These are phyloP conservation scores for Epinephelus coioides DNA, from an alignment of 2,797 vertebrate species.

Conservation along the genomic window DNA sequence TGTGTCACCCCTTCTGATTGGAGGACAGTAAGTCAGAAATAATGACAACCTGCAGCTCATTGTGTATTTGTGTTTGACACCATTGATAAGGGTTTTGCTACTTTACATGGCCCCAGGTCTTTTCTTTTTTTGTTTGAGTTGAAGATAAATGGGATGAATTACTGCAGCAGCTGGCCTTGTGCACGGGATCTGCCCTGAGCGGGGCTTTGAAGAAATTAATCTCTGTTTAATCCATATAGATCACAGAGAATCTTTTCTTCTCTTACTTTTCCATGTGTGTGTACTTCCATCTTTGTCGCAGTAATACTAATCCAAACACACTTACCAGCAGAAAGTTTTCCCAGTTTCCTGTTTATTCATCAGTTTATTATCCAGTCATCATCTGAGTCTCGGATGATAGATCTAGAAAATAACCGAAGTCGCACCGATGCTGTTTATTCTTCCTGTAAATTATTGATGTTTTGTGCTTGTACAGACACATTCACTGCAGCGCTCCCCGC, in stretches of 20 bases:
- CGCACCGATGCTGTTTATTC: conserved; percentile 28
- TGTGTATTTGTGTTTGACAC: conserved; percentile 61
- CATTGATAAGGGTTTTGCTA: conserved; percentile 47
- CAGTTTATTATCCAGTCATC: conserved; percentile 24
- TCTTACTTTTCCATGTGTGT: conserved; percentile 22
- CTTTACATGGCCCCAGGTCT: conserved; percentile 46
- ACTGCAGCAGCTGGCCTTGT: conserved; percentile 67
- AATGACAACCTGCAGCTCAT: conserved; percentile 77
- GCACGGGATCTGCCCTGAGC: conserved; percentile 42
- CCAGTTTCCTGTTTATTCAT: conserved; percentile 35
- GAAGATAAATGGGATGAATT: conserved; percentile 63
- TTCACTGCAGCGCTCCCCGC: neutral
- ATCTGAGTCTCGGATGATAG: conserved; percentile 13
- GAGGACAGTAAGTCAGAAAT: conserved; percentile 75
- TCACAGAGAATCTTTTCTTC: conserved; percentile 44
- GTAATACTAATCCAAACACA: conserved; percentile 35
- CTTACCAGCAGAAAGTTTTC: conserved; percentile 5
- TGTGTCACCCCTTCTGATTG: conserved; percentile 57
- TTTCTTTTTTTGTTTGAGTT: conserved; percentile 33
- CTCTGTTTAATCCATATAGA: conserved; percentile 64
- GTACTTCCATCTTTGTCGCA: conserved; percentile 30
- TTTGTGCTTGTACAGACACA: conserved; percentile 16
- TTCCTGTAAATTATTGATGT: conserved; percentile 35
- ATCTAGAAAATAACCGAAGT: conserved; percentile 21
- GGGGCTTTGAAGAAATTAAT: conserved; percentile 58